Evolutionary conservation across 2,888 invertebrate species (phyloP).

Genomic region (Mactromeris polynyma): DNA sequence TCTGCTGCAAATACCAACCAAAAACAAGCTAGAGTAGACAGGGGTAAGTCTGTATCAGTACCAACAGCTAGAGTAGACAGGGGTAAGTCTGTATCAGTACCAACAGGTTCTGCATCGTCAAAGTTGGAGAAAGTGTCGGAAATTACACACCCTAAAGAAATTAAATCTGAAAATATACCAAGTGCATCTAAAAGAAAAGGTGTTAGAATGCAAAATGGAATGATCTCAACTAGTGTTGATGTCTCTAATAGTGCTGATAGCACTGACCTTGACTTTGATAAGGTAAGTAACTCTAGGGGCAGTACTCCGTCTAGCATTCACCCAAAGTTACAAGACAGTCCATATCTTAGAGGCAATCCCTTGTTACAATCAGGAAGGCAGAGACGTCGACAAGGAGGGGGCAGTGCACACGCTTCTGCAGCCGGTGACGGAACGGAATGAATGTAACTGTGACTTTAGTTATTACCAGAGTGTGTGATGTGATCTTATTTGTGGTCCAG

Average conservation of each 20-base stretch:
- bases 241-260: not conserved
- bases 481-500: not conserved
- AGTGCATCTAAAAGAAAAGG: conserved; percentile 26
- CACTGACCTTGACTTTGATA: not conserved
- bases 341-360: conserved; percentile 59
- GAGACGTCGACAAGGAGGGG: conserved; percentile 44
- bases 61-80: no score
- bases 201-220: conserved; percentile 55
- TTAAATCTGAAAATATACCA: not conserved
- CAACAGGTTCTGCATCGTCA: not conserved
- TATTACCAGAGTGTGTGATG: conserved; percentile 59
- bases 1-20: no score
- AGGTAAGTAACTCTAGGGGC: not conserved
- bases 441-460: conserved; percentile 57
- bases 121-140: not conserved
- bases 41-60: no score
- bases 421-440: not conserved
- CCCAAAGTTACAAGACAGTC: conserved; percentile 56
- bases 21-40: no score
- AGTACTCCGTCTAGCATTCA: conserved; percentile 25
- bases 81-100: no score
- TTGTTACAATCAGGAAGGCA: conserved; percentile 51
- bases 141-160: not conserved
- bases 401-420: conserved; percentile 22
- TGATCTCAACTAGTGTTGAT: conserved; percentile 52